Evolutionary conservation across 2,888 invertebrate genomes (phyloP).

Genomic region (Arge pagana): DNA sequence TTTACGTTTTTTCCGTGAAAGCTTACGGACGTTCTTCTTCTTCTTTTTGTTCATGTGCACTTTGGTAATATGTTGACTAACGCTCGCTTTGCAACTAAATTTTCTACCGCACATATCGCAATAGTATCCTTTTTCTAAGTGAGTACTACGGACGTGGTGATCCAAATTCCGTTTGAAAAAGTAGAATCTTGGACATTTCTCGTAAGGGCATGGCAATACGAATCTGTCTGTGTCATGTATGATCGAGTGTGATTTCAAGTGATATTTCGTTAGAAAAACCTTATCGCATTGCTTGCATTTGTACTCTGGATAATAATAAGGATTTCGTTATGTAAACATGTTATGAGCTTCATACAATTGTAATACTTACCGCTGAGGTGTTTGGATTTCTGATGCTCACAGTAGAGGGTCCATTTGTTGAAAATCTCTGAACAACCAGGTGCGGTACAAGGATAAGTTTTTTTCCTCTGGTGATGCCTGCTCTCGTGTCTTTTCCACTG

Average conservation of each 20-base stretch:
- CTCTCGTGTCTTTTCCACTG: slow-evolving; percentile 61
- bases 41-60: slow-evolving; percentile 30
- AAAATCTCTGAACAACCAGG: slow-evolving; percentile 60
- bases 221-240: slow-evolving; percentile 41
- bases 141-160: slow-evolving; percentile 62
- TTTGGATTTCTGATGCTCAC: slow-evolving; percentile 58
- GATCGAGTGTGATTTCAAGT: slow-evolving; percentile 34
- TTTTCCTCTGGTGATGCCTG: slow-evolving; percentile 53
- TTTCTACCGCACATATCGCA: slow-evolving; percentile 42
- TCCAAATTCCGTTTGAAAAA: slow-evolving; percentile 63
- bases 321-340: neutral
- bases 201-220: slow-evolving; percentile 48
- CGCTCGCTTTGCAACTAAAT: slow-evolving; percentile 33
- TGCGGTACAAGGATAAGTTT: slow-evolving; percentile 56
- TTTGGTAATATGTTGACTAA: slow-evolving; percentile 37
- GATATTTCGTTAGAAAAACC: slow-evolving; percentile 34
- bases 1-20: slow-evolving; percentile 31
- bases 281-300: slow-evolving; percentile 46
- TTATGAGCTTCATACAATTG: slow-evolving; percentile 21
- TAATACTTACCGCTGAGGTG: slow-evolving; percentile 52
- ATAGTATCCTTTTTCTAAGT: slow-evolving; percentile 55
- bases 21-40: neutral
- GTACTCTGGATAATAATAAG: slow-evolving; percentile 25
- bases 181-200: slow-evolving; percentile 59
- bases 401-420: slow-evolving; percentile 59